Conservation (phyloP, 1,140 invertebrate species). For the Archegozetes longisetosus region DNA sequence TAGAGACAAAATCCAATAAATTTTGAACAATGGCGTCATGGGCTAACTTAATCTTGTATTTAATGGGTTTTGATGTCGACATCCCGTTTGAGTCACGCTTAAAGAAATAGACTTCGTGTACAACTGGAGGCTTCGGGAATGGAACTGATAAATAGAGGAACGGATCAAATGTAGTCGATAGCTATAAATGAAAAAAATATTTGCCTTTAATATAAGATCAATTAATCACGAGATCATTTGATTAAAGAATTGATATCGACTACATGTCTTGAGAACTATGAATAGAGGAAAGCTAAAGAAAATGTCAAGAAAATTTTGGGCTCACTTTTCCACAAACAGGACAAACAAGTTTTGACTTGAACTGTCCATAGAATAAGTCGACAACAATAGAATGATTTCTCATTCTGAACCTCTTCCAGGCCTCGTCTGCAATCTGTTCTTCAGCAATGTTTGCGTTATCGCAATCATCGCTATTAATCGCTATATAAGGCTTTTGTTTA, state of each 20-base stretch:
- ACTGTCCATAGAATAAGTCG: slow-evolving; percentile 34
- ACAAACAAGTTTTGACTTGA: slow-evolving; percentile 35
- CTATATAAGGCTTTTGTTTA: slow-evolving; percentile 24
- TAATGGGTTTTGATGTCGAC: slow-evolving; percentile 25
- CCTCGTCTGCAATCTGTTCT: slow-evolving; percentile 23
- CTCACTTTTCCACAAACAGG: slow-evolving; percentile 34
- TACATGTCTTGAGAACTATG: no score
- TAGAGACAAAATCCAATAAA: slow-evolving; percentile 27
- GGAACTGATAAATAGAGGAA: slow-evolving; percentile 34
- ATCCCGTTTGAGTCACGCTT: slow-evolving; percentile 23
- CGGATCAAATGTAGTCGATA: slow-evolving; percentile 36
- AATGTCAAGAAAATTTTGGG: not conserved
- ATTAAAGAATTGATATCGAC: no score
- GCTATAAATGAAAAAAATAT: slow-evolving; percentile 25
- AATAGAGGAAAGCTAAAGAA: no score
- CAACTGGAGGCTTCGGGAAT: slow-evolving; percentile 26
- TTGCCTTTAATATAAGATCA: not conserved
- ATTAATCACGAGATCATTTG: no score
- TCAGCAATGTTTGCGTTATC: slow-evolving; percentile 19
- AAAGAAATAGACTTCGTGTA: slow-evolving; percentile 28
- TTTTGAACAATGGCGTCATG: slow-evolving; percentile 28
- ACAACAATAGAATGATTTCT: slow-evolving; percentile 29
- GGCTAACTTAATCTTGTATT: slow-evolving; percentile 11
- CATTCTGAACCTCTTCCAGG: slow-evolving; percentile 25
- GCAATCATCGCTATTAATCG: slow-evolving; percentile 21